Base-by-base conservation (phyloP, 2,797 vertebrate genomes). In the Psittacula derbiana region DNA sequence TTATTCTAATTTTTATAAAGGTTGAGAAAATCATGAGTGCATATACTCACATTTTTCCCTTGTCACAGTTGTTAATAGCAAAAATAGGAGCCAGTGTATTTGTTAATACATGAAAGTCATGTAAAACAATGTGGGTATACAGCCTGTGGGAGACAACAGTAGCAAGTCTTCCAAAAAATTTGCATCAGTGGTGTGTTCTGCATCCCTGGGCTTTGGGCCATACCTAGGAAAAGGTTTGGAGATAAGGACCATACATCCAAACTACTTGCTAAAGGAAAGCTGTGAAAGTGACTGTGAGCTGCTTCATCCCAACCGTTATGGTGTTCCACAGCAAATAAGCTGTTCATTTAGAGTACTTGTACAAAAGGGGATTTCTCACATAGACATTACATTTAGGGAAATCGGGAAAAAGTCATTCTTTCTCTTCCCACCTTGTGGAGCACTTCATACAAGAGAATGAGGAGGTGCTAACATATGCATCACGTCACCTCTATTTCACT, bases 401-500 rank as follows among this genome's bases (percentile, higher is more conserved):
- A 85, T 62, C 1, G 1, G 55, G 61, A 82, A 69, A 3, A 52
- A 61, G 64, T 60, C 1, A 1, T 69, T 76, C 12, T 79, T 89
- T 78, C 33, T 67, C 30, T 61, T 70, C 43, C 43, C n/a, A 36
- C n/a, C 7, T 83, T 83, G 71, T 58, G 36, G 61, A 86, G 23
- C 18, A 31, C n/a, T 78, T 89, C 27, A 24, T 89, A 36, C 9
- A 50, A 36, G 60, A 92, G 64, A 74, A 53, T 46, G 46, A 78
- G 64, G 53, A 80, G 33, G 61, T 86, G 46, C 41, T 83, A 90
- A 86, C 46, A 55, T 62, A 78, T 50, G 70, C 86, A 50, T 95
- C 86, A 91, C 73, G 62, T 87, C 89, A 93, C 57, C 75, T 89
- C 61, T 78, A 31, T 80, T 94, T 89, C 75, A 85, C 6, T 87